Conservation (phyloP, 2,797 vertebrate species). For the Podarcis lilfordi region DNA sequence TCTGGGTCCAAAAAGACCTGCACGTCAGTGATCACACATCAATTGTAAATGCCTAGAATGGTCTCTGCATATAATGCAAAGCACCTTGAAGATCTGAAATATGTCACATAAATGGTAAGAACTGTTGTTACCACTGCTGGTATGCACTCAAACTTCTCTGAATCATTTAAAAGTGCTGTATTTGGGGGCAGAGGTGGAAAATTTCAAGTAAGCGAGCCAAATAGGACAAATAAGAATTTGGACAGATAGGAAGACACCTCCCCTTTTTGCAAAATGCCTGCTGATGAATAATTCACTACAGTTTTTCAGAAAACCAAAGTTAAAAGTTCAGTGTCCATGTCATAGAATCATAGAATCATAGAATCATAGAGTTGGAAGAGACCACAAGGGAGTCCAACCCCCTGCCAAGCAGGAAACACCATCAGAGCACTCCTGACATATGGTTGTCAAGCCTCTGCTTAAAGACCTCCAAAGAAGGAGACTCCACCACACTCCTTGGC, state of each 20-base stretch:
- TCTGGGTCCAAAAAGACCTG: too few species aligned
- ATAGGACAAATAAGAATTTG: slow-evolving; percentile 2
- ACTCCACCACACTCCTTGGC: too few species aligned
- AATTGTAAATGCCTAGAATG: too few species aligned
- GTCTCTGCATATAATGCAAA: neutral
- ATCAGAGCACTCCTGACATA: too few species aligned
- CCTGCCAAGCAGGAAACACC: too few species aligned
- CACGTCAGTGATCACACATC: too few species aligned
- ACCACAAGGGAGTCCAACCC: too few species aligned
- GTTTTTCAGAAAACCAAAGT: neutral
- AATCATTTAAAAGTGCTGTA: neutral
- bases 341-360: neutral
- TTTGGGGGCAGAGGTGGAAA: neutral
- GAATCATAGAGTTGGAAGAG: too few species aligned
- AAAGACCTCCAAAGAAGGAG: too few species aligned
- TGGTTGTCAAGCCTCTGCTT: too few species aligned
- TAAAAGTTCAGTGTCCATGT: neutral
- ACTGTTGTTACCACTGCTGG: neutral
- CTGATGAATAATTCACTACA: neutral
- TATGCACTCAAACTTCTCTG: neutral
- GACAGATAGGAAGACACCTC: neutral
- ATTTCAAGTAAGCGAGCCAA: neutral
- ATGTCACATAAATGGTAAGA: neutral
- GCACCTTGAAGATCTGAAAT: neutral
- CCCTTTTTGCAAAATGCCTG: neutral